Conservation (phyloP, 2,888 invertebrate species). For the Dynastes tityus region DNA sequence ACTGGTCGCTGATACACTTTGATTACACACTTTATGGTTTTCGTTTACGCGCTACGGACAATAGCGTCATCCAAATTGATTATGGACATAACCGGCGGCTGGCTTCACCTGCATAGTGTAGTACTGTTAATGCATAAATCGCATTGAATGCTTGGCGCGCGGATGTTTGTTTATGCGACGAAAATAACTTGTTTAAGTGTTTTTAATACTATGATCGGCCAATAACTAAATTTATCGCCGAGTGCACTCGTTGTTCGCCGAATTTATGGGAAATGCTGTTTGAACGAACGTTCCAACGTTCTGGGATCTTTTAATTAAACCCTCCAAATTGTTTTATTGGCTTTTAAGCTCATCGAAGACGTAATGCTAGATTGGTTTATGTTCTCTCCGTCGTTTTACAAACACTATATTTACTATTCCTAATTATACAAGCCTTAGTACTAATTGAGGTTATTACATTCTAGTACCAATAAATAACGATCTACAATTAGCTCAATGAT, state of each 20-base stretch:
- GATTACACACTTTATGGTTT: constrained; percentile 49
- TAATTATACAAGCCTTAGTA: constrained; percentile 9
- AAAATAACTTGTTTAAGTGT: constrained; percentile 29
- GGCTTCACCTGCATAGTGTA: constrained; percentile 15
- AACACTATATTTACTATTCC: constrained; percentile 1
- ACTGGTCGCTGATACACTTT: constrained; percentile 49
- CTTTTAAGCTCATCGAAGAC: neutral
- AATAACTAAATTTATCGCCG: constrained; percentile 22
- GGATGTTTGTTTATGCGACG: constrained; percentile 23
- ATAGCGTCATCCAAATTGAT: constrained; percentile 43
- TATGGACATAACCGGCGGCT: constrained; percentile 30
- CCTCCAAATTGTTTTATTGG: constrained; percentile 21
- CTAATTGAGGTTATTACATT: neutral
- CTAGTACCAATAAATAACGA: neutral
- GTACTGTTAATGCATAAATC: constrained; percentile 19
- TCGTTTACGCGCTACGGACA: constrained; percentile 43
- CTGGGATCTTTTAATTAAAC: constrained; percentile 6
- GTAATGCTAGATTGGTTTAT: constrained; percentile 8
- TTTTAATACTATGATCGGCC: constrained; percentile 27
- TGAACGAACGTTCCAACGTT: neutral
- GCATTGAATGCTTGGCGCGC: constrained; percentile 9
- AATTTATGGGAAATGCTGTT: neutral
- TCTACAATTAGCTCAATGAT: neutral
- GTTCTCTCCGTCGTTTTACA: neutral
- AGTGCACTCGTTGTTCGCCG: neutral